Evolutionary conservation across 35 echinoderm and acorn worm species (phyloP).

Genomic region (Amphiura filiformis): DNA sequence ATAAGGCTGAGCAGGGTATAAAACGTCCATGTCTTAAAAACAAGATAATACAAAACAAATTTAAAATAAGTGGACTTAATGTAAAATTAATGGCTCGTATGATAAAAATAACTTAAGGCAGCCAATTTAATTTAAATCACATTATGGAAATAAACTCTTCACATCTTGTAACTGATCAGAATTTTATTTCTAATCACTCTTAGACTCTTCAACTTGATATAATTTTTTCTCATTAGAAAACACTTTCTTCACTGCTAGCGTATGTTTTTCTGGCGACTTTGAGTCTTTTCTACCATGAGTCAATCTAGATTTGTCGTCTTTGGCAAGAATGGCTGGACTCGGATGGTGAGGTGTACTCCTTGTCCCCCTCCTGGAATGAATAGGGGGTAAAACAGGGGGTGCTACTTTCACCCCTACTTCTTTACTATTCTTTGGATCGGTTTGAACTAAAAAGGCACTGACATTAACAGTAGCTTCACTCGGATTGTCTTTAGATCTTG

Average conservation of each 20-base stretch:
- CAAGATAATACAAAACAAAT: too few relatives aligned
- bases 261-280: constrained; percentile 32
- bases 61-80: too few relatives aligned
- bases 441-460: constrained; percentile 44
- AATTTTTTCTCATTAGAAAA: constrained; percentile 23
- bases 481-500: background rate
- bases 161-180: too few relatives aligned
- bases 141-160: too few relatives aligned
- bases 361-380: constrained; percentile 13
- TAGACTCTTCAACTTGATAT: constrained; percentile 24
- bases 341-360: background rate
- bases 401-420: constrained; percentile 68
- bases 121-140: too few relatives aligned
- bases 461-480: constrained; percentile 11
- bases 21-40: too few relatives aligned
- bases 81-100: too few relatives aligned
- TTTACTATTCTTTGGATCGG: constrained; percentile 19
- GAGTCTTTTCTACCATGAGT: constrained; percentile 18
- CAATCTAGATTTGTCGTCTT: background rate
- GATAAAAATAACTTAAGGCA: too few relatives aligned
- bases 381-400: constrained; percentile 91
- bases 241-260: constrained; percentile 48
- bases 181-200: constrained; percentile 22
- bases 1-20: too few relatives aligned
- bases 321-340: background rate